Base-by-base conservation (phyloP, 2,797 vertebrate genomes). In the Scolopax rusticola region DNA sequence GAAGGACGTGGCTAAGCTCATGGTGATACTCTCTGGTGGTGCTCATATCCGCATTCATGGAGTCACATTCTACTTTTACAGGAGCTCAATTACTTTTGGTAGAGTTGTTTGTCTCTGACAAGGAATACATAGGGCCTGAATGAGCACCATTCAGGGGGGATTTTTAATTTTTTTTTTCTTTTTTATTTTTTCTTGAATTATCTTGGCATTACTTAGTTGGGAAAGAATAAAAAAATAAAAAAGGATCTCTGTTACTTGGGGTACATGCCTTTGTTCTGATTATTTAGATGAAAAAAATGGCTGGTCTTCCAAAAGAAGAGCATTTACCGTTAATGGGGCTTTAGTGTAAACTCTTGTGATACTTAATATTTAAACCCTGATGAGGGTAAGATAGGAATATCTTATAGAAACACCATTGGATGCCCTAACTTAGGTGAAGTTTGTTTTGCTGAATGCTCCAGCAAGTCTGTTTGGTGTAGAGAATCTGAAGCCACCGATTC, bases 241-340 rank as follows among this genome's bases (percentile, higher is more conserved):
- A 82, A 36, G 0, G 20, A 51, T 60, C 16, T 78, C 36, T 78
- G 4, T 51, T 88, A 63, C 30, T 86, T 86, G 12, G 40, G 68
- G 15, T 38, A 36, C 36, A 18, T 76, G 19, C 25, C 27, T 50
- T 87, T 61, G 15, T 69, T 81, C 36, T 19, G 16, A 60, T 94
- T 73, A 83, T 84, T 67, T 79, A 82, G 45, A 70, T 57, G n/a
- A 94, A 82, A 84, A 68, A 89, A 93, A 65, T n/a, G 47, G 11
- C 30, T 91, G 67, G 15, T 2, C 0, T 86, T 94, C 56, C 59
- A 89, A 88, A 70, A 76, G 43, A 75, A 65, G 32, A 92, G 27
- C 53, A 59, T 90, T 91, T 88, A 63, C 63, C 64, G 43, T 32
- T 90, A 78, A 69, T 60, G 25, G 59, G 36, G 32, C 60, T 82